Evolutionary conservation across 1,140 invertebrate species (phyloP), one percentile per base, ranked within the genome.

Genomic region (Homarus americanus): DNA sequence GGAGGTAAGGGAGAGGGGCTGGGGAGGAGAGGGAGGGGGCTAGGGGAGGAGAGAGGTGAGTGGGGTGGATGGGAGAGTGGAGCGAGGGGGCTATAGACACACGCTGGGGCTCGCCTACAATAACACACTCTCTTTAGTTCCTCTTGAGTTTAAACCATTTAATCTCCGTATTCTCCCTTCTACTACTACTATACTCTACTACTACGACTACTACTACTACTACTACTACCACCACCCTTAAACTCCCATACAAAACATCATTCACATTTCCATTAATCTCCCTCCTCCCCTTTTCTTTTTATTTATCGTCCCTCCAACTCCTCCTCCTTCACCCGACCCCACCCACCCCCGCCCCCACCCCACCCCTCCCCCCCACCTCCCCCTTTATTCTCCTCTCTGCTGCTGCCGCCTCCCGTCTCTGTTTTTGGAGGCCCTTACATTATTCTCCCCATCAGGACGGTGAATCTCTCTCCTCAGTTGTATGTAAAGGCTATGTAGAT

Each of bases 401-500:
- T 73, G 10, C 72, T 73, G 17, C 72, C 32, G 9, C 28, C 15
- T 28, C 53, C 24, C 66, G 66, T 72, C 72, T 28, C 72, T 75
- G 10, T 24, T 24, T 63, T 63, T 28, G 28, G 28, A 9, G 1
- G 3, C 10, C 80, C 53, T 20, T 34, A 24, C 80, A 49, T 63
- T 53, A 44, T 38, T 63, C 38, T 69, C 20, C 53, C 20, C 53
- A 15, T 58, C 63, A 24, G 80, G 28, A 24, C 80, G 36, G 34
- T 32, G 53, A 66, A 83, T 66, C 32, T 34, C 80, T 83, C 41
- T 32, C 53, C 66, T 44, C 82, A 66, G 82, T 72, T 84, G 66
- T 84, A 84, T 84, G 82, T 84, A 84, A 84, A 84, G 82, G 34
- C 63, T 84, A 84, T 84, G 82, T 66, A 84, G 82, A 84, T 84